These are phyloP conservation scores for Atrichornis clamosus DNA, from an alignment of 2,113 vertebrate species.

Conservation along the genomic window DNA sequence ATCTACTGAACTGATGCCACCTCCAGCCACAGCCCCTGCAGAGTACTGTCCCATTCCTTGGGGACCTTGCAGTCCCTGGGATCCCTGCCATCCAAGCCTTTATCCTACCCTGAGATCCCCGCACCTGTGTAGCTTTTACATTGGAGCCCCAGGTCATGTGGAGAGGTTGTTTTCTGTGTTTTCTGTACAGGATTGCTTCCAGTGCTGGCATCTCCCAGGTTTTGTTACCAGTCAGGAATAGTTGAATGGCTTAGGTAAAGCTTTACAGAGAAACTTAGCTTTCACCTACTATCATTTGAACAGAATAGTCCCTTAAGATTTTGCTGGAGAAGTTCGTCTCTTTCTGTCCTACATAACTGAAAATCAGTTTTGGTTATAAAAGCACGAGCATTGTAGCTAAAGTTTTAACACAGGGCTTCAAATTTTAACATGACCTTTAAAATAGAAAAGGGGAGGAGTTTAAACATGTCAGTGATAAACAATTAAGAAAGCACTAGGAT, in stretches of 20 bases:
- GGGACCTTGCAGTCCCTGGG: background rate
- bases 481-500: background rate
- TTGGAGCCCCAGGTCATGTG: background rate
- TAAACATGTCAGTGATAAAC: background rate
- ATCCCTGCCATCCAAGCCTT: background rate
- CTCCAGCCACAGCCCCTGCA: background rate
- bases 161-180: background rate
- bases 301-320: background rate
- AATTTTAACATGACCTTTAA: background rate
- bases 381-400: background rate
- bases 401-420: background rate
- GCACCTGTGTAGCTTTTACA: background rate
- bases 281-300: background rate
- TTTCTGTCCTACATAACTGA: background rate
- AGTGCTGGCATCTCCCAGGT: background rate
- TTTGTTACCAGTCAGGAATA: background rate
- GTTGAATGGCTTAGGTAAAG: background rate
- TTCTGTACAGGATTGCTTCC: background rate
- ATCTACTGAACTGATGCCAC: background rate
- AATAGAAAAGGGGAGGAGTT: background rate
- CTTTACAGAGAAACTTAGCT: background rate
- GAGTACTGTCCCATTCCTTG: background rate
- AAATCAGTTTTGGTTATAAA: background rate
- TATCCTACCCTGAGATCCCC: accelerated
- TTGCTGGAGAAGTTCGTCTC: background rate